Percentiles rank a stretch among this genome's conserved stretches.
These are phyloP conservation scores for Corella eumyota DNA, from an alignment of 23 tunicate genomes.

Conservation along the genomic window DNA sequence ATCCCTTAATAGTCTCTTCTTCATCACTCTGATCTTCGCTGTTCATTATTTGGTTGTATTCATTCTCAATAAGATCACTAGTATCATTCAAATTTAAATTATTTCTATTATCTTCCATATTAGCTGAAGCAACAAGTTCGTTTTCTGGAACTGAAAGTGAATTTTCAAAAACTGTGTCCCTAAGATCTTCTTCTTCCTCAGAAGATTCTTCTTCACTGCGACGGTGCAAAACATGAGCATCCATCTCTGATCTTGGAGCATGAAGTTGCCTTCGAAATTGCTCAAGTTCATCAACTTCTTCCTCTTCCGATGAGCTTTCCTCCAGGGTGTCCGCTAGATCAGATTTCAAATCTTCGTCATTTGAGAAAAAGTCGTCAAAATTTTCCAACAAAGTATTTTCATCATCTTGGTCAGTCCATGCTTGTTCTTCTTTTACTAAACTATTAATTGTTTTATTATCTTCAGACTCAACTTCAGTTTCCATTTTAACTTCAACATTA, in stretches of 20 bases:
- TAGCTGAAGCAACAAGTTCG: too few species aligned
- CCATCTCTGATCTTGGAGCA: constrained; percentile 51
- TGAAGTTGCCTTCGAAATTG: constrained; percentile 7
- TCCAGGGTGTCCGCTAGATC: too few species aligned
- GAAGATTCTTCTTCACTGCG: too few species aligned
- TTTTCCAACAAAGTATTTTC: background rate
- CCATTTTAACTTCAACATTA: background rate
- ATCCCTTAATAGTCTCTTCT: background rate
- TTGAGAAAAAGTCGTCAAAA: background rate
- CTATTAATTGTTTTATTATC: background rate
- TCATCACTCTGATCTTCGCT: background rate
- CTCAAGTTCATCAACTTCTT: constrained; percentile 15
- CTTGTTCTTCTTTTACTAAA: background rate
- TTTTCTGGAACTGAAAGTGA: too few species aligned
- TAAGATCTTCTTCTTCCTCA: constrained; percentile 4
- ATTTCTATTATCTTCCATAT: background rate
- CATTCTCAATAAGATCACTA: background rate
- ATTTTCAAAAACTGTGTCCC: too few species aligned
- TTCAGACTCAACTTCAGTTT: background rate
- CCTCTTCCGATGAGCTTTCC: background rate
- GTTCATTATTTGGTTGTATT: background rate
- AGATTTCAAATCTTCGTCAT: too few species aligned
- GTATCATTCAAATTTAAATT: background rate
- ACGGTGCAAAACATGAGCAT: constrained; percentile 39
- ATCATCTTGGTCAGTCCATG: background rate